These are phyloP conservation scores for Chaetophractus vellerosus DNA, from an alignment of 2,797 vertebrate genomes.

Conservation along the genomic window DNA sequence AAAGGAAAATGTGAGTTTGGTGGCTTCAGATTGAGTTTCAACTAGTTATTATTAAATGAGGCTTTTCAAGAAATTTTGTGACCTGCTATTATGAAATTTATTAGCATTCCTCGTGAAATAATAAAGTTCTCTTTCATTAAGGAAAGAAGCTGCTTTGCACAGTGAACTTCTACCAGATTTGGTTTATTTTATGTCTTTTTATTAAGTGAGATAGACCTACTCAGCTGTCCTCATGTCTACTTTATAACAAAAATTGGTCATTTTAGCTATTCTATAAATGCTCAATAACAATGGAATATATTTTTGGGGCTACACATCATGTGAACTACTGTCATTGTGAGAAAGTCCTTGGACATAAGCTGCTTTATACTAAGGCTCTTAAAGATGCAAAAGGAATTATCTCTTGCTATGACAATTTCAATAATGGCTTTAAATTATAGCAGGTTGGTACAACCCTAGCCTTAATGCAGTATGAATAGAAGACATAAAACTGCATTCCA, in stretches of 20 bases:
- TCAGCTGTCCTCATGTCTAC: not conserved
- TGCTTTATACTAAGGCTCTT: slow-evolving; percentile 5
- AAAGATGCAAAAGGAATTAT: slow-evolving; percentile 63
- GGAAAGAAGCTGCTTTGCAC: not conserved
- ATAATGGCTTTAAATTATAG: slow-evolving; percentile 70
- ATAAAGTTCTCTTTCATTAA: slow-evolving; percentile 24
- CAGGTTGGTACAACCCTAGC: not conserved
- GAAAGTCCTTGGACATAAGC: slow-evolving; percentile 23
- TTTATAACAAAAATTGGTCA: not conserved
- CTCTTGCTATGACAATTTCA: slow-evolving; percentile 67
- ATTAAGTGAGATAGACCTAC: not conserved
- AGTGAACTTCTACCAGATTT: not conserved
- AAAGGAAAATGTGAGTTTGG: not conserved
- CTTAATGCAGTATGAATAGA: not conserved
- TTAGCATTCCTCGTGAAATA: not conserved
- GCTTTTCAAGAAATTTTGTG: not conserved
- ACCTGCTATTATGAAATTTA: not conserved
- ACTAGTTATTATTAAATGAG: not conserved
- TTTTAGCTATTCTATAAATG: slow-evolving; percentile 16
- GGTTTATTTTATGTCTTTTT: slow-evolving; percentile 1
- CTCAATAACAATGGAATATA: slow-evolving; percentile 41
- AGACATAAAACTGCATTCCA: slow-evolving; percentile 23
- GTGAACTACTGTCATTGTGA: slow-evolving; percentile 12
- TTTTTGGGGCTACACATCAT: slow-evolving; percentile 26
- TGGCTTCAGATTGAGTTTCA: not conserved